A percentile compares a stretch with the other conserved stretches of the same genome.
These are phyloP conservation scores for Sinocyclocheilus grahami DNA, from an alignment of 2,113 vertebrate genomes.

Conservation along the genomic window DNA sequence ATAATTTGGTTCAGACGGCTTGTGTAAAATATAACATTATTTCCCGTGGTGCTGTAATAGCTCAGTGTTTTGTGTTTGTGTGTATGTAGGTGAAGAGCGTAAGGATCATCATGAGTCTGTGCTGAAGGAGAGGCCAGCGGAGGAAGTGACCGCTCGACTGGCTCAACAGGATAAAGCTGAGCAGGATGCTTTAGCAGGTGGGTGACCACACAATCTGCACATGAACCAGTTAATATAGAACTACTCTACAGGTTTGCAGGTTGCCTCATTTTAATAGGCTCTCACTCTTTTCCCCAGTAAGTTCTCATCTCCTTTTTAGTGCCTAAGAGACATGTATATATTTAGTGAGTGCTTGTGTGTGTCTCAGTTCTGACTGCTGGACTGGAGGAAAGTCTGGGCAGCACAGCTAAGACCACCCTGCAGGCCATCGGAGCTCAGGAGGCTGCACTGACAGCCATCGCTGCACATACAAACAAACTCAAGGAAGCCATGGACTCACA, in stretches of 20 bases:
- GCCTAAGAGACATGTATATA: too few species aligned
- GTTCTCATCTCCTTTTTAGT: too few species aligned
- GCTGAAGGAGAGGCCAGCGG: conserved; percentile 77
- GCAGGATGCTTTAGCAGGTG: conserved; percentile 78
- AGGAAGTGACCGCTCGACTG: conserved; percentile 87
- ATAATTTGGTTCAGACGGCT: too few species aligned
- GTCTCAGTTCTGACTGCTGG: conserved; percentile 73
- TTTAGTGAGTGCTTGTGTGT: too few species aligned
- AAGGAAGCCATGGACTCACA: conserved; percentile 92
- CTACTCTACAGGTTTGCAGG: too few species aligned
- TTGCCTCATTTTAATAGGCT: too few species aligned
- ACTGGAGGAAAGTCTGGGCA: conserved; percentile 81
- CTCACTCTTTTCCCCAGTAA: too few species aligned
- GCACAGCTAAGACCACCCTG: conserved; percentile 81
- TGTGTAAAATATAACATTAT: neutral
- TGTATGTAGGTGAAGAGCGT: conserved; percentile 62
- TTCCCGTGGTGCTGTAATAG: too few species aligned
- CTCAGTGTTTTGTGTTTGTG: conserved; percentile 36
- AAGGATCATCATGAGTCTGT: conserved; percentile 63
- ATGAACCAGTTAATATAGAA: neutral
- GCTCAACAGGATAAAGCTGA: conserved; percentile 86
- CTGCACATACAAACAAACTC: conserved; percentile 79
- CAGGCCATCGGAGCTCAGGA: conserved; percentile 90
- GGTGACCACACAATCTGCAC: conserved; percentile 22
- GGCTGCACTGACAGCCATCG: conserved; percentile 85